Evolutionary conservation across 64 coral and sea anemone species (phyloP), one percentile per base, ranked within the genome.

Genomic region (Pocillopora damicornis): DNA sequence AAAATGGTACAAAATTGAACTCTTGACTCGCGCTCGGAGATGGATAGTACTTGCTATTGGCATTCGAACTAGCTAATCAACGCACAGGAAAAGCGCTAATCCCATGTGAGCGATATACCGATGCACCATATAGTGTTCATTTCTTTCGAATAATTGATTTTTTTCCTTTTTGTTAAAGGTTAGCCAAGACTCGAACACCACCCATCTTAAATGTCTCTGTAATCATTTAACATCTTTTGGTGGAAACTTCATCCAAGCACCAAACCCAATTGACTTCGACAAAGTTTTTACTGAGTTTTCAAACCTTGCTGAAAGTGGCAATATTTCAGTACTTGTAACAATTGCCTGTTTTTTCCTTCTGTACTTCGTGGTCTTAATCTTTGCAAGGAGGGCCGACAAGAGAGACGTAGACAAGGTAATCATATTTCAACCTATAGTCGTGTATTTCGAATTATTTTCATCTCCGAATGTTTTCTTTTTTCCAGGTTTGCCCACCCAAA

Each of bases 331-430:
- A 12, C 63, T 89, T 22, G 16, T 80, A 6, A 89, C 88, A 13
- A 73, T 89, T 73, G 61, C 51, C 11, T 80, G 23, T 17, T 13
- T 59, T 67, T 80, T 79, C 63, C 88, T 89, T 13, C 37, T 79
- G 20, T 89, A 89, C 69, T 58, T 69, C 30, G 26, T 73, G 58
- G 51, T 89, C 17, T 36, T 79, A 5, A 25, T 89, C 11, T 89
- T 77, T 51, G 64, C 74, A 13, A 89, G 88, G 17, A 89, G 76
- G 64, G 88, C 88, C 13, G 88, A 89, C 75, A 80, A 89, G 30
- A 80, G 63, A 80, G 88, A 89, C 30, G 69, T 30, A 11, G 6
- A 4, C 25, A 77, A 89, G 88, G 88, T 89, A 15, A 79, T 61
- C 13, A 75, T 37, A 36, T 75, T 75, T 36, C 23, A 34, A 36